These are phyloP conservation scores for Nymphalis urticae DNA, from an alignment of 2,888 invertebrate species.

Conservation along the genomic window DNA sequence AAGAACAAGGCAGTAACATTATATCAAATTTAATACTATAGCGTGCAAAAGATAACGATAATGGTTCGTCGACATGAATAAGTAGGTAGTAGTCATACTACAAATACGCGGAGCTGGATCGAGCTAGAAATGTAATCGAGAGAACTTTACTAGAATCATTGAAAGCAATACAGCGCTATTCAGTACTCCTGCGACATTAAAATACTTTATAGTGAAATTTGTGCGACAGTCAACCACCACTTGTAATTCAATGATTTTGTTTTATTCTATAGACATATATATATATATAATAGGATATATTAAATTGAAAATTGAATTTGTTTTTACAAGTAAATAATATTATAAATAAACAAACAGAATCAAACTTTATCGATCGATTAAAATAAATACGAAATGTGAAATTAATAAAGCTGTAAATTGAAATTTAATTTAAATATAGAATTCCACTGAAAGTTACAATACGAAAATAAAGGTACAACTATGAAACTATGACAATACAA, in stretches of 20 bases:
- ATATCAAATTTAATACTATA: slow-evolving; percentile 50
- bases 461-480: background rate
- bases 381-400: too few relatives aligned
- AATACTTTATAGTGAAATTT: slow-evolving; percentile 7
- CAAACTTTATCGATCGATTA: too few relatives aligned
- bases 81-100: slow-evolving; percentile 36
- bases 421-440: too few relatives aligned
- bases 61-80: slow-evolving; percentile 52
- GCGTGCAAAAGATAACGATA: slow-evolving; percentile 51
- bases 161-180: slow-evolving; percentile 18
- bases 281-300: too few relatives aligned
- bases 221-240: background rate
- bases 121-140: slow-evolving; percentile 33
- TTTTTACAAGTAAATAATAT: too few relatives aligned
- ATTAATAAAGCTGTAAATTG: too few relatives aligned
- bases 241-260: background rate
- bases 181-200: slow-evolving; percentile 9
- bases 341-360: too few relatives aligned
- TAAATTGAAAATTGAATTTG: too few relatives aligned
- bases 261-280: background rate
- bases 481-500: slow-evolving; percentile 3
- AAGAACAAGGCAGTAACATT: slow-evolving; percentile 44
- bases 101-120: slow-evolving; percentile 37
- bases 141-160: slow-evolving; percentile 25
- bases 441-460: background rate